phyloP scores from a whole-genome alignment of 2,113 vertebrate genomes.

The Grammomys surdaster region DNA sequence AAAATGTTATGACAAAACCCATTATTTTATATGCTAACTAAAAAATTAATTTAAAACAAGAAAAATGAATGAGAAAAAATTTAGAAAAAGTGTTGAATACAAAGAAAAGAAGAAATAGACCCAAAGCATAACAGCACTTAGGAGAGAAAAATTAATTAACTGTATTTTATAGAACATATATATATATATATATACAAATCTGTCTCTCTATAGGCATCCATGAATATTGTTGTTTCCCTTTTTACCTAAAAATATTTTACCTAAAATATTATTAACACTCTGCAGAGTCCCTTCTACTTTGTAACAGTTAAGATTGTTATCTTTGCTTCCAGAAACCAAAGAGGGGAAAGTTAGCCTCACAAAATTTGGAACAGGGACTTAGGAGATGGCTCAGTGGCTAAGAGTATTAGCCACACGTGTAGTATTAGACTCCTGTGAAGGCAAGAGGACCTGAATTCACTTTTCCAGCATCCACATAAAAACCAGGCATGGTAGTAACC shows the following conservation, averaged over 20 bases:
- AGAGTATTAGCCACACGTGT: neutral
- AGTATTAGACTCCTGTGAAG: neutral
- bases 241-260: neutral
- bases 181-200: too few relatives aligned
- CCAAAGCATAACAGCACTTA: constrained; percentile 10
- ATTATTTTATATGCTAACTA: neutral
- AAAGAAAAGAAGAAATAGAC: constrained; percentile 47
- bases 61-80: neutral
- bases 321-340: neutral
- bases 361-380: constrained; percentile 15
- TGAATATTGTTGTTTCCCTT: neutral
- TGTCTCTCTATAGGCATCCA: too few relatives aligned
- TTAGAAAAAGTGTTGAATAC: neutral
- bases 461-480: neutral
- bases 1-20: neutral
- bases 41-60: neutral
- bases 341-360: neutral
- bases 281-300: neutral
- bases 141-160: too few relatives aligned
- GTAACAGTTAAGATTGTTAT: constrained; percentile 22
- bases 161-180: too few relatives aligned
- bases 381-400: neutral
- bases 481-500: neutral
- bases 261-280: neutral
- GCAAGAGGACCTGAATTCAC: neutral